Conservation (phyloP, 2,888 invertebrate genomes). For the Drosophila nr. medialis region DNA sequence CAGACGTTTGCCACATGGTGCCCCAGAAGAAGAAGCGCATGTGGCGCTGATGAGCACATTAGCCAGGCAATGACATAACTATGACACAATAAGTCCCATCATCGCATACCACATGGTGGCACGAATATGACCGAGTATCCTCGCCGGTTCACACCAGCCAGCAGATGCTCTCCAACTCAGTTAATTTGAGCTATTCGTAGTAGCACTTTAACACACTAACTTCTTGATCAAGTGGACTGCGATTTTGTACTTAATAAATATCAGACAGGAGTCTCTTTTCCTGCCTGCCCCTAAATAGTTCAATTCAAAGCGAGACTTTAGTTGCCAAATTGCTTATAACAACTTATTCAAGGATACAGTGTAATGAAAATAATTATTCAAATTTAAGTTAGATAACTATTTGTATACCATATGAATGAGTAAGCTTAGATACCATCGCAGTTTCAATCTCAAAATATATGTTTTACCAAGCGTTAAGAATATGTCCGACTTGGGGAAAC, state of each 20-base stretch:
- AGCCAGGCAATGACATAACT: slow-evolving; percentile 35
- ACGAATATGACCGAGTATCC: not conserved
- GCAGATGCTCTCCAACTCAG: not conserved
- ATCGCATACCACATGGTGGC: slow-evolving; percentile 15
- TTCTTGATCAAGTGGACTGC: not conserved
- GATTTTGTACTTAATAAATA: not conserved
- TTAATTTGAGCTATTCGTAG: not conserved
- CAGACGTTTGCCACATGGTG: slow-evolving; percentile 5
- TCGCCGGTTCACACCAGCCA: not conserved
- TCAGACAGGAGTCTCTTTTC: not conserved
- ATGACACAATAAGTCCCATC: slow-evolving; percentile 29
- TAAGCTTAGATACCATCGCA: not conserved
- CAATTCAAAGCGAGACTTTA: not conserved
- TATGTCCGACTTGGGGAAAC: slow-evolving; percentile 17
- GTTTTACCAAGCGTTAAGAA: not conserved
- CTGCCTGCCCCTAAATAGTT: not conserved
- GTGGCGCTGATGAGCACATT: slow-evolving; percentile 41
- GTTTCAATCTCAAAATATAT: not conserved
- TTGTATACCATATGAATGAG: not conserved
- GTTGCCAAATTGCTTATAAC: not conserved
- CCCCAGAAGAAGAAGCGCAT: slow-evolving; percentile 4
- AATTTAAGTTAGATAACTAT: not conserved
- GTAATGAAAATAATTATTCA: not conserved
- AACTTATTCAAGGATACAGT: not conserved
- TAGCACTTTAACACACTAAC: not conserved